Conservation (phyloP, 2,113 vertebrate species). For the Anarrhichthys ocellatus region DNA sequence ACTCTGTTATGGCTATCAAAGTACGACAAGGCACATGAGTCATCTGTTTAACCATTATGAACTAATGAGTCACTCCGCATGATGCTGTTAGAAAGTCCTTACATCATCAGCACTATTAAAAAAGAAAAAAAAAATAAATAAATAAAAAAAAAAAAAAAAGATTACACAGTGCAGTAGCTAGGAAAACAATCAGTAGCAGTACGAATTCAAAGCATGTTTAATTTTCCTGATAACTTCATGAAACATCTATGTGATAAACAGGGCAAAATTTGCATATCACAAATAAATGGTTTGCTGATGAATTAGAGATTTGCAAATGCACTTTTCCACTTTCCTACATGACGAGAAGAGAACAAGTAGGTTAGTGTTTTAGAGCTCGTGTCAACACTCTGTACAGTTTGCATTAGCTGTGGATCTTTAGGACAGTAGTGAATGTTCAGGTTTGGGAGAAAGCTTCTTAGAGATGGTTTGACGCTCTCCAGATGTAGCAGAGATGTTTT, state of each 20-base stretch:
- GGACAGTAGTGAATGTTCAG: conserved; percentile 60
- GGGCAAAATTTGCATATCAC: conserved; percentile 13
- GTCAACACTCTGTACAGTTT: neutral
- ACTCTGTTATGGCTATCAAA: conserved; percentile 23
- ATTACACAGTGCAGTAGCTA: neutral
- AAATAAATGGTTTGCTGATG: neutral
- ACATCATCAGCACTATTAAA: neutral
- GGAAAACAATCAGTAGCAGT: neutral
- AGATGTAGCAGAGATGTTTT: conserved; percentile 62
- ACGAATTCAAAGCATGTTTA: conserved; percentile 19
- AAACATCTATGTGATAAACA: neutral
- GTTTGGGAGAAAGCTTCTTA: neutral
- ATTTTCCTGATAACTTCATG: conserved; percentile 8
- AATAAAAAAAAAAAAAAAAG: conserved; percentile 26
- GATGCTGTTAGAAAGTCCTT: conserved; percentile 24
- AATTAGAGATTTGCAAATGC: conserved; percentile 31
- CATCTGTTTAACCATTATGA: conserved; percentile 42
- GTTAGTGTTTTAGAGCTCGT: neutral
- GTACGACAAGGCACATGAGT: conserved; percentile 16
- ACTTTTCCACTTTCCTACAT: neutral
- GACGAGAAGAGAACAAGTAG: neutral
- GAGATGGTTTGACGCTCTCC: conserved; percentile 2
- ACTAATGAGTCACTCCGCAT: conserved; percentile 45
- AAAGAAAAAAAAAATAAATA: conserved; percentile 29
- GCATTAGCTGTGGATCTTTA: conserved; percentile 30